Conservation (phyloP, 2,113 vertebrate species). For the Antigone vipio region DNA sequence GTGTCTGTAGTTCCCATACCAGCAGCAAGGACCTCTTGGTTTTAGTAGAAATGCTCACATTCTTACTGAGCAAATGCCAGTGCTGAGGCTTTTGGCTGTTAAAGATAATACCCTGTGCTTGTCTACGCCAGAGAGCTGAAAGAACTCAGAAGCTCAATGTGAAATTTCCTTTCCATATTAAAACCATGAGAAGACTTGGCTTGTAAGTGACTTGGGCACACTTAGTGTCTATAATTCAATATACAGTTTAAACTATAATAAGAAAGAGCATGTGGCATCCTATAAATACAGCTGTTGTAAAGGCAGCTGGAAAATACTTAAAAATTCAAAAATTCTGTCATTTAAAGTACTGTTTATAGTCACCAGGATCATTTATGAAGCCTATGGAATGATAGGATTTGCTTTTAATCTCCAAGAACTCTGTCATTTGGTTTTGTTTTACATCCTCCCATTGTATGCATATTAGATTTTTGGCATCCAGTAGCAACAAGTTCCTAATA, state of each 20-base stretch:
- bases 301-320: not conserved
- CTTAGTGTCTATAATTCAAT: not conserved
- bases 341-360: not conserved
- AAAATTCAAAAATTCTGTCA: not conserved
- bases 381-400: not conserved
- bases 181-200: not conserved
- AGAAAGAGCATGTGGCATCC: not conserved
- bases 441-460: not conserved
- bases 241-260: not conserved
- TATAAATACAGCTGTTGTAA: not conserved
- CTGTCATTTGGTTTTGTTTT: not conserved
- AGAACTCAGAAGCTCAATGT: not conserved
- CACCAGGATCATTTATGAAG: not conserved
- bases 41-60: not conserved
- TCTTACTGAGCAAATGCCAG: not conserved
- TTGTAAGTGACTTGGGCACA: not conserved
- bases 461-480: not conserved
- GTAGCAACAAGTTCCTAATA: not conserved
- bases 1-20: not conserved
- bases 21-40: rapidly evolving
- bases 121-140: not conserved
- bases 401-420: not conserved
- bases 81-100: not conserved
- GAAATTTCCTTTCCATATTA: not conserved
- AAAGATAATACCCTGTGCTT: not conserved